phyloP scores from a whole-genome alignment of 2,797 vertebrate species.

The Holocentrus rufus region DNA sequence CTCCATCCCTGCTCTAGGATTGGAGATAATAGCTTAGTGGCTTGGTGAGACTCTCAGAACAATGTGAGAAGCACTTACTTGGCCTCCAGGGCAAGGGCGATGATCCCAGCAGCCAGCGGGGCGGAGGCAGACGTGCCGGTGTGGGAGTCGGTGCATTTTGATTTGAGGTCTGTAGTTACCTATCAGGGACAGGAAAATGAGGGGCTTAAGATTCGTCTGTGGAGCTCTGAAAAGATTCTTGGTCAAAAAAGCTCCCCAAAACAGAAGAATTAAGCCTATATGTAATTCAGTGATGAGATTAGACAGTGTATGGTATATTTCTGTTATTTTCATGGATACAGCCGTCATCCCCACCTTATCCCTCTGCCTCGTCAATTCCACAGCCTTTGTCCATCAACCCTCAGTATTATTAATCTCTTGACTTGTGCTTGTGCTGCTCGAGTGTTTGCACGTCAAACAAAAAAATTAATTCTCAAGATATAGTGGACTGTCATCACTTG shows the following conservation, averaged over 20 bases:
- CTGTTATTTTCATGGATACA: not conserved
- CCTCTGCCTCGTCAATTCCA: slow-evolving; percentile 2
- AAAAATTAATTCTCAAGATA: slow-evolving; percentile 18
- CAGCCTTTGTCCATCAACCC: not conserved
- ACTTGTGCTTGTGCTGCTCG: not conserved
- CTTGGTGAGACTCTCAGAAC: slow-evolving; percentile 24
- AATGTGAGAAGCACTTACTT: slow-evolving; percentile 76
- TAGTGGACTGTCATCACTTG: not conserved
- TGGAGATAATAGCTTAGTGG: slow-evolving; percentile 1
- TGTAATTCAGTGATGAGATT: too few species aligned
- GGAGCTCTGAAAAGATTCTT: not conserved
- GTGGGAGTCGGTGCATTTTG: slow-evolving; percentile 97
- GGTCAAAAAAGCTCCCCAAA: too few species aligned
- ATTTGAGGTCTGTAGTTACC: slow-evolving; percentile 96
- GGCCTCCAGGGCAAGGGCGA: slow-evolving; percentile 92
- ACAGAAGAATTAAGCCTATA: too few species aligned
- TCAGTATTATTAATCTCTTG: not conserved
- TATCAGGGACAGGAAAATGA: slow-evolving; percentile 61
- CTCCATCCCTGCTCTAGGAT: too few species aligned
- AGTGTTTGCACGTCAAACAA: not conserved
- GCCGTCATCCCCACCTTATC: not conserved
- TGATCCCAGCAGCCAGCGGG: slow-evolving; percentile 96
- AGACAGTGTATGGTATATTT: too few species aligned
- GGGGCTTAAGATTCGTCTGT: slow-evolving; percentile 6
- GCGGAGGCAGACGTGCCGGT: slow-evolving; percentile 97